These are phyloP conservation scores for Didymodactylos carnosus DNA, from an alignment of 2,888 invertebrate genomes.

Conservation along the genomic window DNA sequence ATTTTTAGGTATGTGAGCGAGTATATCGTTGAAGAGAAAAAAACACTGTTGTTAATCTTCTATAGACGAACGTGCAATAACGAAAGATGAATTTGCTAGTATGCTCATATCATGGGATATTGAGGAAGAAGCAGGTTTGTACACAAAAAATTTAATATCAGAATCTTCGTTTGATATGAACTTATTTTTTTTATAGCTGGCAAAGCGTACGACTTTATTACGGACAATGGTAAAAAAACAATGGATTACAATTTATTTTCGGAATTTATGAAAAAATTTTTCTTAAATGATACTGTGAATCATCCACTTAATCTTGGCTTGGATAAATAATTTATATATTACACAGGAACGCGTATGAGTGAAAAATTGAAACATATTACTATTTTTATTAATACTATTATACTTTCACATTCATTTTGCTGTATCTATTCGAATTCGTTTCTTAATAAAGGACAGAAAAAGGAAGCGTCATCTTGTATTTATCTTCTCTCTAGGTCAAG, in stretches of 20 bases:
- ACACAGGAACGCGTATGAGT: no score
- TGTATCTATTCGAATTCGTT: no score
- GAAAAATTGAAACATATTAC: no score
- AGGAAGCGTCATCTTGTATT: no score
- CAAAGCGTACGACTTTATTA: constrained; percentile 12
- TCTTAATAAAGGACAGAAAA: no score
- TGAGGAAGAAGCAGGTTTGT: constrained; percentile 4
- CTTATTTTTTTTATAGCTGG: not conserved
- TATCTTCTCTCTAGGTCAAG: no score
- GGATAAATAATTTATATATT: no score
- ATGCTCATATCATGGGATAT: constrained; percentile 14
- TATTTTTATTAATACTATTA: no score
- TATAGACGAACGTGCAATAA: constrained; percentile 5
- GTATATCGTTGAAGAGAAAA: no score
- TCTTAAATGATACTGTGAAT: constrained; percentile 3
- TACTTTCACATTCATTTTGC: no score
- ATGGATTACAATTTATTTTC: constrained; percentile 15
- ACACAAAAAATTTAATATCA: not conserved
- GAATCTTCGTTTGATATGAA: not conserved
- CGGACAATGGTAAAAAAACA: constrained; percentile 10
- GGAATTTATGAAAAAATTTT: constrained; percentile 14
- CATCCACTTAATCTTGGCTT: constrained; percentile 14
- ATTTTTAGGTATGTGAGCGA: constrained; percentile 1
- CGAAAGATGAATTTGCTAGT: constrained; percentile 10
- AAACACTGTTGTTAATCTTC: not conserved